Evolutionary conservation across 2,888 invertebrate genomes (phyloP).

Genomic region (Dendrolimus pini): DNA sequence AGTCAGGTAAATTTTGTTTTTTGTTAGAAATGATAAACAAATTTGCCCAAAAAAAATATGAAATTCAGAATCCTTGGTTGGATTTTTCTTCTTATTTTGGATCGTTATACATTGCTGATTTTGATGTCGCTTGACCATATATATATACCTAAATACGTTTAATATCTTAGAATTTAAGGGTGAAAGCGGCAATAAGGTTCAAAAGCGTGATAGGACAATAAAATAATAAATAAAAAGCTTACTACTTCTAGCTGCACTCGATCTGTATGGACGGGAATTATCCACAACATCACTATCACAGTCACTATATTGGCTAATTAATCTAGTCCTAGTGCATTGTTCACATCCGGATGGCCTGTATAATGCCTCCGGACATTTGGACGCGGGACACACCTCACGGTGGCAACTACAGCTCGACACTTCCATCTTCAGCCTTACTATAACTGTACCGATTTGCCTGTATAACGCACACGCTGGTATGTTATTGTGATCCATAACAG

Average conservation of each 20-base stretch:
- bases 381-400: slow-evolving; percentile 25
- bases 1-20: too few relatives aligned
- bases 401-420: slow-evolving; percentile 29
- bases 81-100: too few relatives aligned
- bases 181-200: too few relatives aligned
- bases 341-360: slow-evolving; percentile 51
- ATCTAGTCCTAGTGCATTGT: slow-evolving; percentile 62
- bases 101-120: too few relatives aligned
- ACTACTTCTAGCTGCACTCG: slow-evolving; percentile 61
- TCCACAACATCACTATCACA: slow-evolving; percentile 66
- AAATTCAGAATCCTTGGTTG: too few relatives aligned
- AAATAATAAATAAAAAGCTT: slow-evolving; percentile 35
- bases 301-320: slow-evolving; percentile 62
- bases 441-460: slow-evolving; percentile 57
- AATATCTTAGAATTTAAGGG: too few relatives aligned
- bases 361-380: slow-evolving; percentile 27
- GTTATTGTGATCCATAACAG: slow-evolving; percentile 58
- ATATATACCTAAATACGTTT: too few relatives aligned
- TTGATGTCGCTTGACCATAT: too few relatives aligned
- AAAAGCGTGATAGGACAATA: slow-evolving; percentile 4
- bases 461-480: slow-evolving; percentile 57
- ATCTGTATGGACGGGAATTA: slow-evolving; percentile 52
- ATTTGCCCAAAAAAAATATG: too few relatives aligned
- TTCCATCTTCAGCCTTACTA: slow-evolving; percentile 59
- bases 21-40: too few relatives aligned